Base-by-base conservation (phyloP, 2,888 invertebrate species). In the Leptopilina myrica region DNA sequence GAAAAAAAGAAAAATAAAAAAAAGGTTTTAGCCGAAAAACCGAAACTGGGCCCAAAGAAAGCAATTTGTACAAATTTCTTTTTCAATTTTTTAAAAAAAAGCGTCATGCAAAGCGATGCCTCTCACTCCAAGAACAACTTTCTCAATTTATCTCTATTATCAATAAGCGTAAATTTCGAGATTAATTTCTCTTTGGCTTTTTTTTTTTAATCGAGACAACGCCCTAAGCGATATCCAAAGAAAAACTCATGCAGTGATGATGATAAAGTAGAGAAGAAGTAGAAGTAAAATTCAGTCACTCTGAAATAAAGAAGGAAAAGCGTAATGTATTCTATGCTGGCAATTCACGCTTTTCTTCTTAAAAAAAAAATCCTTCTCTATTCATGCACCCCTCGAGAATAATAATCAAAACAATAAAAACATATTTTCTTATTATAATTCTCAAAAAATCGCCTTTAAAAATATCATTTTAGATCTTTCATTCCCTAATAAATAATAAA, bases 231-330 rank as follows among this genome's bases (percentile, higher is more conserved):
- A 33, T 20, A 73, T 73, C 73, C 73, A 73, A 73, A 73, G 73
- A 53, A 83, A 83, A 75, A 84, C 79, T 85, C 87, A 87, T 86
- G 87, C 86, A 88, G 85, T 67, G 67, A 67, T 67, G 46, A 67
- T 56, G 83, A 83, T 80, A 83, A 85, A 86, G 85, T 81, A 86
- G 82, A 86, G 84, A 84, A 83, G 80, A 82, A 84, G 81, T 80
- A 81, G 81, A 82, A 82, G 76, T 79, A 75, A 80, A 82, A 80
- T 81, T 87, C 86, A 87, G 82, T 84, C 77, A 67, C 79, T 88
- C 87, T 89, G 87, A 88, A 89, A 89, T 82, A 86, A 87, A 87
- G 79, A 87, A 78, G 82, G 82, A 88, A 86, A 86, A 84, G 78
- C 83, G 76, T 78, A 78, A 49, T 73, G 7, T 53, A 69, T 49